Percentiles rank a stretch among this genome's conserved stretches.
These are phyloP conservation scores for Caenorhabditis sp. DNA, from an alignment of 2,888 invertebrate species.

Conservation along the genomic window DNA sequence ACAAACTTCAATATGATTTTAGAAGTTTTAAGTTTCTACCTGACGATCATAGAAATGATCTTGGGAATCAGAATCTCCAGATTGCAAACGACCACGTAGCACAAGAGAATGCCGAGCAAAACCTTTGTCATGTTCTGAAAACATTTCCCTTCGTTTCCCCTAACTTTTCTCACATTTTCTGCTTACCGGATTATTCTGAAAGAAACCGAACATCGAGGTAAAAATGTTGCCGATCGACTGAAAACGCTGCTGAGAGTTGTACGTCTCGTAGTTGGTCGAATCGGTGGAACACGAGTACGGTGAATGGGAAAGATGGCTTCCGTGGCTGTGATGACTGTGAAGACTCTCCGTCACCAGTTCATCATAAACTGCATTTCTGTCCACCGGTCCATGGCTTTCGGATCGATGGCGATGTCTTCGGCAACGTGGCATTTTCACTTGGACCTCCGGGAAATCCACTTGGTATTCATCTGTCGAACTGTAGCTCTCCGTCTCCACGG, in stretches of 20 bases:
- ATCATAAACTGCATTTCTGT: slow-evolving; percentile 18
- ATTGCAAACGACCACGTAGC: slow-evolving; percentile 54
- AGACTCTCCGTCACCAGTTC: too few relatives aligned
- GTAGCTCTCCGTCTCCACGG: not conserved
- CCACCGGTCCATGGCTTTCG: not conserved
- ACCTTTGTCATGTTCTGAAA: slow-evolving; percentile 49
- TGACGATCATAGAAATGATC: slow-evolving; percentile 39
- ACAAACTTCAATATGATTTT: too few relatives aligned
- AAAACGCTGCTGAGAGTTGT: slow-evolving; percentile 40
- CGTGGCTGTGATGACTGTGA: too few relatives aligned
- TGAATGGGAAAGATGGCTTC: too few relatives aligned
- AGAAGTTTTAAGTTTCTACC: too few relatives aligned
- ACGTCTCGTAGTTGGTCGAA: slow-evolving; percentile 16
- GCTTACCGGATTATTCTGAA: slow-evolving; percentile 54
- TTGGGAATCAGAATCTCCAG: slow-evolving; percentile 56
- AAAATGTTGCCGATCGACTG: slow-evolving; percentile 49
- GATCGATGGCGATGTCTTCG: not conserved
- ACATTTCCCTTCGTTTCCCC: not conserved
- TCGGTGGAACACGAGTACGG: not conserved
- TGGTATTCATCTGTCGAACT: slow-evolving; percentile 21
- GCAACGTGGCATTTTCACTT: slow-evolving; percentile 30
- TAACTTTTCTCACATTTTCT: too few relatives aligned
- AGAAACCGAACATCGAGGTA: slow-evolving; percentile 44
- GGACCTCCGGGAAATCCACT: slow-evolving; percentile 32
- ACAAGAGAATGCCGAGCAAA: slow-evolving; percentile 22